Percentiles rank a stretch among this genome's conserved stretches.
phyloP scores from a whole-genome alignment of 2,113 vertebrate species.

The Condylura cristata region DNA sequence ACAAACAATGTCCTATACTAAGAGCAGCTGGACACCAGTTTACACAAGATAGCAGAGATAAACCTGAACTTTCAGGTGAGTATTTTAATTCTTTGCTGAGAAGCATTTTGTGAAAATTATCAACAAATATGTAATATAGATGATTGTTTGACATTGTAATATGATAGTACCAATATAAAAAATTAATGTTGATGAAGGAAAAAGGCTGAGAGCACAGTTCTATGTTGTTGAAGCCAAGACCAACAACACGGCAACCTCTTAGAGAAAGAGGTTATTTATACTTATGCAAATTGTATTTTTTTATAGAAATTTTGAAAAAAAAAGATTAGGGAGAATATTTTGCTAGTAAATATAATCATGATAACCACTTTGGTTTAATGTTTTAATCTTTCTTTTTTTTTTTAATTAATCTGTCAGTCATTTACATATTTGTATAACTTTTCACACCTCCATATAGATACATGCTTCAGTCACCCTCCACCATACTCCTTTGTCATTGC shows the following conservation, averaged over 20 bases:
- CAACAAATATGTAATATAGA: neutral
- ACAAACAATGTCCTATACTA: conserved; percentile 88
- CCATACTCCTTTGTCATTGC: too few species aligned
- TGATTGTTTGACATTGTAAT: neutral
- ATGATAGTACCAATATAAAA: neutral
- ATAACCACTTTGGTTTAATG: neutral
- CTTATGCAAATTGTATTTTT: neutral
- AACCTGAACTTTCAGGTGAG: conserved; percentile 90
- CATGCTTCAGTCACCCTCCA: too few species aligned
- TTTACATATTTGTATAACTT: too few species aligned
- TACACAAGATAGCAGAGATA: conserved; percentile 83
- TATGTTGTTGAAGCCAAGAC: neutral
- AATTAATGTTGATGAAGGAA: neutral
- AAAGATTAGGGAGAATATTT: neutral
- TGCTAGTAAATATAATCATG: neutral
- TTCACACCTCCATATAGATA: too few species aligned
- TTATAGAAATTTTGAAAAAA: neutral
- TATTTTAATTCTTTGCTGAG: neutral
- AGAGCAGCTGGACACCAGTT: conserved; percentile 85
- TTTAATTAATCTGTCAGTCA: neutral
- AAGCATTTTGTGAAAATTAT: conserved; percentile 25
- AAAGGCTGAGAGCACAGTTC: neutral
- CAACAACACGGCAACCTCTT: neutral
- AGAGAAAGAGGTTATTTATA: neutral
- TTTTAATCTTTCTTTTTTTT: too few species aligned